Evolutionary conservation across 2,888 invertebrate genomes (phyloP).

Genomic region (Acleris holmiana): DNA sequence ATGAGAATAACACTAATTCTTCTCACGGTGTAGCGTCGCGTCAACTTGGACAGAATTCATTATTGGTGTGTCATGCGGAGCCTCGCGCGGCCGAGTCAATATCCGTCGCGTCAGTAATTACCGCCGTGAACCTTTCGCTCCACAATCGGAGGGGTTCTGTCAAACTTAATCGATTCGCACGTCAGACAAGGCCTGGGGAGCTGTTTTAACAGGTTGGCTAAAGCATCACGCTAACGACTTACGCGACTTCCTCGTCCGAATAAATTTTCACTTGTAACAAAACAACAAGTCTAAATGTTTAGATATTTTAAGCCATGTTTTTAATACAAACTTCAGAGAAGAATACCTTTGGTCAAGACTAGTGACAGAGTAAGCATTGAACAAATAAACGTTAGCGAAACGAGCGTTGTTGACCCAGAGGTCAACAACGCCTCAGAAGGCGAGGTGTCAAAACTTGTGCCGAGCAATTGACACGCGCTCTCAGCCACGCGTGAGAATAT

Average conservation of each 20-base stretch:
- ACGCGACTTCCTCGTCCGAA: slow-evolving; percentile 55
- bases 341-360: slow-evolving; percentile 45
- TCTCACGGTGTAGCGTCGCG: slow-evolving; percentile 58
- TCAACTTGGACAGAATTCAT: slow-evolving; percentile 77
- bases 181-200: slow-evolving; percentile 61
- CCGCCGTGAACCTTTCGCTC: slow-evolving; percentile 60
- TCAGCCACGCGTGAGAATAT: slow-evolving; percentile 79
- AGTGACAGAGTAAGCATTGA: slow-evolving; percentile 52
- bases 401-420: slow-evolving; percentile 73
- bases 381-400: slow-evolving; percentile 74
- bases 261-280: slow-evolving; percentile 52
- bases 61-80: slow-evolving; percentile 68
- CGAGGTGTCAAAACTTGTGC: slow-evolving; percentile 76
- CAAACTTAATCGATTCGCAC: slow-evolving; percentile 76
- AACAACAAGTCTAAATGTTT: slow-evolving; percentile 47
- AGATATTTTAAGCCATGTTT: neutral
- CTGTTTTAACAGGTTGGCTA: slow-evolving; percentile 56
- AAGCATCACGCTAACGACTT: slow-evolving; percentile 67
- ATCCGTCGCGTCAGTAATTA: slow-evolving; percentile 66
- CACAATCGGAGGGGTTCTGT: slow-evolving; percentile 70
- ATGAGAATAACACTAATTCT: slow-evolving; percentile 61
- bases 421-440: too few species aligned
- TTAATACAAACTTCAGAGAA: neutral
- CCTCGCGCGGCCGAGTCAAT: slow-evolving; percentile 50
- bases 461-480: slow-evolving; percentile 72